Evolutionary conservation across 37 sponge, comb jelly and placozoan genomes (phyloP).

Genomic region (Hexactinellida sp.): DNA sequence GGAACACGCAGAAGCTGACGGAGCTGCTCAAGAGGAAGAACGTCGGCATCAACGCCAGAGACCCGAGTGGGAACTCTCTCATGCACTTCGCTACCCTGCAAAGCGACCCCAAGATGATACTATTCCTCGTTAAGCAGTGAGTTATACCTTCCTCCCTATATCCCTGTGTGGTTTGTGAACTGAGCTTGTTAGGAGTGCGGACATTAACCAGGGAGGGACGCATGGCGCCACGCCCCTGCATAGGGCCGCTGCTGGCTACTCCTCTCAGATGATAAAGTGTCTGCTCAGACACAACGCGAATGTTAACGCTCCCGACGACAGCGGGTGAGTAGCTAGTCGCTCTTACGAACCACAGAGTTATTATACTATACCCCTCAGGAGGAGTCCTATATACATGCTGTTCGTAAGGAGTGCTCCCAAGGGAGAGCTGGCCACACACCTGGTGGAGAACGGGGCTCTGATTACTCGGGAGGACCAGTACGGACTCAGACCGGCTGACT

Average conservation of each 20-base stretch:
- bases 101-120: background rate
- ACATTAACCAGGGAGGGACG: slow-evolving; percentile 1
- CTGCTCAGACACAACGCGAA: background rate
- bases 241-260: background rate
- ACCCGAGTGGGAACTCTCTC: background rate
- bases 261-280: background rate
- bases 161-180: no score
- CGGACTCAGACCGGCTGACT: background rate
- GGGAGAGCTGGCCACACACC: background rate
- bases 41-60: background rate
- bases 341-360: background rate
- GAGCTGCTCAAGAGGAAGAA: background rate
- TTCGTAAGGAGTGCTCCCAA: background rate
- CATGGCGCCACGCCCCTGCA: background rate
- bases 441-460: background rate
- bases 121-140: background rate
- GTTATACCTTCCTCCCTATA: no score
- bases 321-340: background rate
- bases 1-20: background rate
- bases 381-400: background rate
- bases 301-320: background rate
- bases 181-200: background rate
- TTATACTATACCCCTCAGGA: background rate
- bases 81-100: background rate
- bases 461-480: background rate